Evolutionary conservation across 2,113 vertebrate species (phyloP).

Genomic region (Seriola quinqueradiata): DNA sequence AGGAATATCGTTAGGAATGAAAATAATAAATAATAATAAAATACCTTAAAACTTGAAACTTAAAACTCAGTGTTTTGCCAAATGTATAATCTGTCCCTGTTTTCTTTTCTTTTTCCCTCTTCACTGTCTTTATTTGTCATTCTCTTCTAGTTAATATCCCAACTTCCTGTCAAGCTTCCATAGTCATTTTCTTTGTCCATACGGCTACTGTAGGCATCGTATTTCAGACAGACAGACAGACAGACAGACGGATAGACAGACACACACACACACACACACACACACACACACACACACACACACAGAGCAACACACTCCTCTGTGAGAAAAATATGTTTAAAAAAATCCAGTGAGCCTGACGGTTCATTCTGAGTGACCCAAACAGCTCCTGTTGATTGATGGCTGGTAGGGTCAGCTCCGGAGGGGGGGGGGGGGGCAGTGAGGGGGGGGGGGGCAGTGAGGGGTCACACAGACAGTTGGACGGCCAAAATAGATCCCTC

Average conservation of each 20-base stretch:
- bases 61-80: background rate
- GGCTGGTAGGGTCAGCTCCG: conserved; percentile 36
- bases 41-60: background rate
- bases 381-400: conserved; percentile 68
- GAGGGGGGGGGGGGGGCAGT: no score
- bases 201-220: conserved; percentile 5
- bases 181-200: conserved; percentile 27
- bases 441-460: conserved; percentile 13
- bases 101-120: background rate
- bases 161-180: background rate
- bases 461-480: conserved; percentile 48
- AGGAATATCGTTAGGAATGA: background rate
- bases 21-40: background rate
- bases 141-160: background rate
- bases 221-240: conserved; percentile 9
- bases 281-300: no score
- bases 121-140: background rate
- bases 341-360: conserved; percentile 18
- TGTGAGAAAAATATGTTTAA: conserved; percentile 35
- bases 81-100: background rate
- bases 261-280: conserved; percentile 2
- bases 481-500: conserved; percentile 65
- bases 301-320: background rate
- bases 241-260: no score
- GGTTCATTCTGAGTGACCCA: conserved; percentile 38